phyloP scores from a whole-genome alignment of 2,113 vertebrate genomes.

The Mixornis gularis region DNA sequence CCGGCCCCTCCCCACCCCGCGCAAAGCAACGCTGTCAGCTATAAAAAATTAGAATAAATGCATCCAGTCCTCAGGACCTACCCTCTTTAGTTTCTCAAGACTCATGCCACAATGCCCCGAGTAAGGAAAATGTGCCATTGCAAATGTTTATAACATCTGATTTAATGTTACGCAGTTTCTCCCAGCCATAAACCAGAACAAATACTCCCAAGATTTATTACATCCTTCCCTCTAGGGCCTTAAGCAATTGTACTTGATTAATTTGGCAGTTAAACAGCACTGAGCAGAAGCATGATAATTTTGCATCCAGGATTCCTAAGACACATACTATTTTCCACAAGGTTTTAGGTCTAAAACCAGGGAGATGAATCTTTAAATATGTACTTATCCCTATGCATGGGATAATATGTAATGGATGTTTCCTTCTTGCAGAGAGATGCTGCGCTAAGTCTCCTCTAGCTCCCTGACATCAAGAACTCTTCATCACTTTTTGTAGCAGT shows the following conservation, averaged over 20 bases:
- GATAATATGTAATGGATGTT: background rate
- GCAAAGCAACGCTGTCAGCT: background rate
- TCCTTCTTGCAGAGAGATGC: background rate
- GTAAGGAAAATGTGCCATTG: conserved; percentile 45
- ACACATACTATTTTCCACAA: conserved; percentile 50
- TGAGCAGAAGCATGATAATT: conserved; percentile 38
- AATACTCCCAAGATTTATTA: conserved; percentile 71
- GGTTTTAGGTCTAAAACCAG: conserved; percentile 57
- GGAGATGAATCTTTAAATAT: conserved; percentile 26
- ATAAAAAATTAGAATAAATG: background rate
- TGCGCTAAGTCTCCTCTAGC: background rate
- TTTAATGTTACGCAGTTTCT: conserved; percentile 59
- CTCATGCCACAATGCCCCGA: conserved; percentile 48
- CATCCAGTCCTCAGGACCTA: background rate
- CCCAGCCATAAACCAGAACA: conserved; percentile 67
- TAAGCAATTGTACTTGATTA: conserved; percentile 67
- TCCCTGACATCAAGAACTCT: background rate
- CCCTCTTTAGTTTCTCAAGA: conserved; percentile 31
- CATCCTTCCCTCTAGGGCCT: conserved; percentile 64
- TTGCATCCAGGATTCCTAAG: conserved; percentile 53
- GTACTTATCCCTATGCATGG: background rate
- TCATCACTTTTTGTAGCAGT: background rate
- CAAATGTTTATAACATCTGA: conserved; percentile 67
- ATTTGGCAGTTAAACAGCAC: conserved; percentile 46
- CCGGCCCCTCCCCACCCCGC: background rate